These are phyloP conservation scores for Saccopteryx leptura DNA, from an alignment of 2,113 vertebrate species.

Conservation along the genomic window DNA sequence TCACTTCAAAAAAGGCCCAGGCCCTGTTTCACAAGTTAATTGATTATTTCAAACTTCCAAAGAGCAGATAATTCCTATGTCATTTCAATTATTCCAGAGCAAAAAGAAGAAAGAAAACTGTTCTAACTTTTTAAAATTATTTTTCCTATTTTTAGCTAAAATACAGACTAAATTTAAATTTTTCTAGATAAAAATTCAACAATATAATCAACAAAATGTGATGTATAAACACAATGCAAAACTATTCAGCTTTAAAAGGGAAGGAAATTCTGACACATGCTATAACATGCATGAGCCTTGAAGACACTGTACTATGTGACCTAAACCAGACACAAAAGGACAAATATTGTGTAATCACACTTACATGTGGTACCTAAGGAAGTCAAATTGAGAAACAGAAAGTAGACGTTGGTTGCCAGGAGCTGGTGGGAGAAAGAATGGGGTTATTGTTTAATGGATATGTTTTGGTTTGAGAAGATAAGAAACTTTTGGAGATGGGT, in stretches of 20 bases:
- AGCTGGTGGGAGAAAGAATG: not conserved
- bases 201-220: not conserved
- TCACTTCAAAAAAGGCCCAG: conserved; percentile 39
- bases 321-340: conserved; percentile 23
- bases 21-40: conserved; percentile 40
- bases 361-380: not conserved
- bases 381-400: conserved; percentile 32
- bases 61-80: not conserved
- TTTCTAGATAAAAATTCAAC: conserved; percentile 37
- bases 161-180: not conserved
- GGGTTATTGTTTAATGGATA: not conserved
- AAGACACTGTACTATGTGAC: conserved; percentile 8
- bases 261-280: not conserved
- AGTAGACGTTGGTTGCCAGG: not conserved
- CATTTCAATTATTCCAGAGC: conserved; percentile 47
- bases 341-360: not conserved
- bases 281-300: not conserved
- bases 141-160: conserved; percentile 26
- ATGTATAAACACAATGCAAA: not conserved
- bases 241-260: conserved; percentile 26
- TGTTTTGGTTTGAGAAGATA: not conserved
- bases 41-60: conserved; percentile 54
- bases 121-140: not conserved
- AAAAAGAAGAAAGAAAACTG: conserved; percentile 2
- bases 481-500: conserved; percentile 18